phyloP scores from a whole-genome alignment of 2,797 vertebrate species.

The Cyprinodon diabolis region DNA sequence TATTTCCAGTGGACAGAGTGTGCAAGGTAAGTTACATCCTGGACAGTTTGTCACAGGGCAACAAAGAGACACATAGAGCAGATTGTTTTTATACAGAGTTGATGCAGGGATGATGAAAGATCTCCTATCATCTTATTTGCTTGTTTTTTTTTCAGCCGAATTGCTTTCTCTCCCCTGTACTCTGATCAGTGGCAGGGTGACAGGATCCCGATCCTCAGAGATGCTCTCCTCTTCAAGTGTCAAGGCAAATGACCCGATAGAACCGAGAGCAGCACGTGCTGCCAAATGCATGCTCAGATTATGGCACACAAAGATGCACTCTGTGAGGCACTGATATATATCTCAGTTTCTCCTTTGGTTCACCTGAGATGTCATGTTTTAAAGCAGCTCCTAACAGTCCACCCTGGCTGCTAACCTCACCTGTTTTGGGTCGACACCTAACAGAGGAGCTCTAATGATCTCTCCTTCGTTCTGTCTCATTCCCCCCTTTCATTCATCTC shows the following conservation, averaged over 20 bases:
- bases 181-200: slow-evolving; percentile 62
- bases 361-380: slow-evolving; percentile 55
- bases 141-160: slow-evolving; percentile 48
- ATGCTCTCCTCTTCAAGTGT: slow-evolving; percentile 64
- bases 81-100: background rate
- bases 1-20: background rate
- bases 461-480: slow-evolving; percentile 29
- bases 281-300: slow-evolving; percentile 33
- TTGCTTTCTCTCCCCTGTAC: slow-evolving; percentile 39
- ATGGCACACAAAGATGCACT: slow-evolving; percentile 18
- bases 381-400: slow-evolving; percentile 62
- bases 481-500: slow-evolving; percentile 22
- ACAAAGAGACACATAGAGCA: background rate
- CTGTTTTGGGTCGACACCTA: slow-evolving; percentile 45
- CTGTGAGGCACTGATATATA: slow-evolving; percentile 31
- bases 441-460: slow-evolving; percentile 54
- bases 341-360: slow-evolving; percentile 60
- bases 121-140: slow-evolving; percentile 54
- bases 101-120: slow-evolving; percentile 10
- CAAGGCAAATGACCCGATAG: slow-evolving; percentile 53
- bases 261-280: slow-evolving; percentile 25
- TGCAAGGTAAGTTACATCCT: background rate
- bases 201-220: slow-evolving; percentile 56
- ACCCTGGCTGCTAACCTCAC: slow-evolving; percentile 59
- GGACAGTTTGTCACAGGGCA: background rate